These are phyloP conservation scores for Epistrophella euchroma DNA, from an alignment of 2,888 invertebrate species.

Conservation along the genomic window DNA sequence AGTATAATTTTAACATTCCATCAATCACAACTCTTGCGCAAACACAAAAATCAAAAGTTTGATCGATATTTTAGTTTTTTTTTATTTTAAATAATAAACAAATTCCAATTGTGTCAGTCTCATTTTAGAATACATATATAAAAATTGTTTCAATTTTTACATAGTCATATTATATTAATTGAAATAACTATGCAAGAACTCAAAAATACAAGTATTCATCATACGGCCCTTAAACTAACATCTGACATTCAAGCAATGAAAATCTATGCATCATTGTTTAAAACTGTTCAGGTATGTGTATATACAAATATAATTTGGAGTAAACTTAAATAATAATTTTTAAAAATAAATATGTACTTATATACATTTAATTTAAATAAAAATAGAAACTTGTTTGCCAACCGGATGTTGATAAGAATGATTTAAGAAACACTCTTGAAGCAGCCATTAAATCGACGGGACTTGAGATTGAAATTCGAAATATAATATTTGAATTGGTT, in stretches of 20 bases:
- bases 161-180: too few species aligned
- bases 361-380: neutral
- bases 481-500: conserved; percentile 93
- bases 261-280: conserved; percentile 90
- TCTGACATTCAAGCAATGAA: conserved; percentile 91
- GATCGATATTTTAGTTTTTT: conserved; percentile 52
- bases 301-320: too few species aligned
- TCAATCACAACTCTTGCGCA: conserved; percentile 57
- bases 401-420: conserved; percentile 89
- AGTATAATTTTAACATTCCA: conserved; percentile 26
- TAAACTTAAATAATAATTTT: neutral
- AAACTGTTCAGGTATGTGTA: conserved; percentile 89
- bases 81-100: conserved; percentile 1
- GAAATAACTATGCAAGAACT: conserved; percentile 82
- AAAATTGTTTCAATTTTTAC: neutral
- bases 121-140: neutral
- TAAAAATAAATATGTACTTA: neutral
- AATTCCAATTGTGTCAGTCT: neutral
- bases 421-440: conserved; percentile 91
- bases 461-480: conserved; percentile 92
- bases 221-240: conserved; percentile 91
- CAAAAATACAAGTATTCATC: conserved; percentile 86
- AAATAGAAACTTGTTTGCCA: conserved; percentile 91
- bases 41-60: conserved; percentile 46
- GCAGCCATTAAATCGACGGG: conserved; percentile 91